phyloP scores from a whole-genome alignment of 2,797 vertebrate genomes.

The Carapus acus region DNA sequence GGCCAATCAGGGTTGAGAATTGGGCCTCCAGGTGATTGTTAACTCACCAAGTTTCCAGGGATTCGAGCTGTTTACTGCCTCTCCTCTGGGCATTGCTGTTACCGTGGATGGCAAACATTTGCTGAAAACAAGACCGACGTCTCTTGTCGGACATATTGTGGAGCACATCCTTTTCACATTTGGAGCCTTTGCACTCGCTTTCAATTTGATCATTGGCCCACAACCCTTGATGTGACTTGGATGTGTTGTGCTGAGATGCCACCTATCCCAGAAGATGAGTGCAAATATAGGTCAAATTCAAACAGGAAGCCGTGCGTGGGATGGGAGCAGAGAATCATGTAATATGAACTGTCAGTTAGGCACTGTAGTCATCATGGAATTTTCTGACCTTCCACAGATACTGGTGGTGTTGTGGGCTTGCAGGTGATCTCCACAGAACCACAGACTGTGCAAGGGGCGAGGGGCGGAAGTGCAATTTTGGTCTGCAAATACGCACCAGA shows the following conservation, averaged over 20 bases:
- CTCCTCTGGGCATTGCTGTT: slow-evolving; percentile 3
- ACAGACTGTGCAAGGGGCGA: slow-evolving; percentile 74
- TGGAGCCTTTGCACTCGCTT: too few species aligned
- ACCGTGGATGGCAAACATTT: not conserved
- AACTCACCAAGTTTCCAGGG: slow-evolving; percentile 17
- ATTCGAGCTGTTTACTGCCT: slow-evolving; percentile 13
- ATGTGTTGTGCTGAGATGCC: too few species aligned
- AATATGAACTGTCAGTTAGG: too few species aligned
- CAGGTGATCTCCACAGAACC: slow-evolving; percentile 73
- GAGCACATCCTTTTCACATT: too few species aligned
- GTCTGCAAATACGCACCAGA: slow-evolving; percentile 75
- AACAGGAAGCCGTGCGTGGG: too few species aligned
- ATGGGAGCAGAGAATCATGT: too few species aligned
- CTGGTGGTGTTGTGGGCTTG: slow-evolving; percentile 55
- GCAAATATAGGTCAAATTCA: too few species aligned
- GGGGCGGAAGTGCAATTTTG: slow-evolving; percentile 74
- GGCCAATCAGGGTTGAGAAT: slow-evolving; percentile 31
- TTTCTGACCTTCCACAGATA: slow-evolving; percentile 30
- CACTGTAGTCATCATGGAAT: too few species aligned
- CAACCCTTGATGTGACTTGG: too few species aligned
- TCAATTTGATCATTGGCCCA: too few species aligned
- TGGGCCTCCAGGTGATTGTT: slow-evolving; percentile 25
- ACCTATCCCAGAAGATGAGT: too few species aligned
- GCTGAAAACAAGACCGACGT: not conserved
- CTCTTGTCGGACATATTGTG: too few species aligned